These are phyloP conservation scores for Samia ricini DNA, from an alignment of 1,140 invertebrate genomes.

Conservation along the genomic window DNA sequence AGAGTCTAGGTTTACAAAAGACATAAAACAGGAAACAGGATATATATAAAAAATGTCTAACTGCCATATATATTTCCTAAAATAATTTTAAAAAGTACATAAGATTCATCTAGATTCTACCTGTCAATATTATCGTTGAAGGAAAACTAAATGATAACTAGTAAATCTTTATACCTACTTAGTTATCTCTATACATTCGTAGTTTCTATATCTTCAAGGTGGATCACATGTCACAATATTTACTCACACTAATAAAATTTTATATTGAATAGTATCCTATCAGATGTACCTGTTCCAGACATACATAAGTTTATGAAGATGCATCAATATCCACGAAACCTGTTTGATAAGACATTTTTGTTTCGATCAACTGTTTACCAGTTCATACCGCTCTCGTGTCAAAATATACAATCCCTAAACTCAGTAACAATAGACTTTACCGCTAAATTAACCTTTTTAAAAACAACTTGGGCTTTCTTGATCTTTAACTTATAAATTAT, in stretches of 20 bases:
- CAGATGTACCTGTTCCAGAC: slow-evolving; percentile 14
- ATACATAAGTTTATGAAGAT: neutral
- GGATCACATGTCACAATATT: neutral
- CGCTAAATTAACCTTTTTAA: no score
- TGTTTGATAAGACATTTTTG: slow-evolving; percentile 26
- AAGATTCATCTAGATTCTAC: neutral
- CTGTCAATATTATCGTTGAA: neutral
- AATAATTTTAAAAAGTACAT: neutral
- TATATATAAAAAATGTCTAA: no score
- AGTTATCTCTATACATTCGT: neutral
- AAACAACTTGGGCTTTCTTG: no score
- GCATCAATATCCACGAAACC: slow-evolving; percentile 27
- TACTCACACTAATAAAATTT: neutral
- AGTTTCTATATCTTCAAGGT: neutral
- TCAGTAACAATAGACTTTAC: no score
- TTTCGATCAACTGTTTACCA: neutral
- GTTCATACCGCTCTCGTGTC: neutral
- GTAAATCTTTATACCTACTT: neutral
- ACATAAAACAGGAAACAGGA: no score
- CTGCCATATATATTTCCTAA: neutral
- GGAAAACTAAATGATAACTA: neutral
- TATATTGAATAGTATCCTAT: neutral
- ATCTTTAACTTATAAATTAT: no score
- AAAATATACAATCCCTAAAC: no score
- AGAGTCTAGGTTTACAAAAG: no score